Conservation (phyloP, 2,888 invertebrate genomes). For the Calliopum simillimum region DNA sequence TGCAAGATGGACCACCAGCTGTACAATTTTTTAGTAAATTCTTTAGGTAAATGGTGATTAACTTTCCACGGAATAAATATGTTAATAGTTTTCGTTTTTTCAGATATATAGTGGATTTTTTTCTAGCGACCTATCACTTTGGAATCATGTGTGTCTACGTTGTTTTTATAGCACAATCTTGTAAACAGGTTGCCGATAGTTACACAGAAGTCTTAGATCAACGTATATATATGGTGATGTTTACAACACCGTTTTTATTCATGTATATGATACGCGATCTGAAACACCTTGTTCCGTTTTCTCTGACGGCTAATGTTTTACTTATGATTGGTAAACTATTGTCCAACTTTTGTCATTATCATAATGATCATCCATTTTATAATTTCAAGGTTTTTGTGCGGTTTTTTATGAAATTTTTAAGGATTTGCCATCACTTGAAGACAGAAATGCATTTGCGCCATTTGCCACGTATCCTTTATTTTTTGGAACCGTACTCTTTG, state of each 20-base stretch:
- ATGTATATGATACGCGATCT: slow-evolving; percentile 81
- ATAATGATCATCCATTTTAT: neutral
- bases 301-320: slow-evolving; percentile 89
- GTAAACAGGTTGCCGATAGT: slow-evolving; percentile 78
- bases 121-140: slow-evolving; percentile 87
- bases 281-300: slow-evolving; percentile 87
- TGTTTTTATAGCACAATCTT: slow-evolving; percentile 88
- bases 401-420: slow-evolving; percentile 83
- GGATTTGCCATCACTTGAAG: slow-evolving; percentile 69
- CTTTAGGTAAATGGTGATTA: slow-evolving; percentile 60
- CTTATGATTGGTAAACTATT: slow-evolving; percentile 72
- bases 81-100: slow-evolving; percentile 44
- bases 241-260: slow-evolving; percentile 76
- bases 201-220: slow-evolving; percentile 67
- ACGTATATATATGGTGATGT: slow-evolving; percentile 67
- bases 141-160: slow-evolving; percentile 98
- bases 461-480: slow-evolving; percentile 78
- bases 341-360: neutral
- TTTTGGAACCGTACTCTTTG: slow-evolving; percentile 93
- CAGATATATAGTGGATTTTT: slow-evolving; percentile 79
- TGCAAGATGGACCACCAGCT: slow-evolving; percentile 77
- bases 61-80: neutral
- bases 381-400: slow-evolving; percentile 72
- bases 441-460: slow-evolving; percentile 66
- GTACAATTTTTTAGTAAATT: slow-evolving; percentile 72